These are phyloP conservation scores for Brachylomia viminalis DNA, from an alignment of 2,888 invertebrate species.

Conservation along the genomic window DNA sequence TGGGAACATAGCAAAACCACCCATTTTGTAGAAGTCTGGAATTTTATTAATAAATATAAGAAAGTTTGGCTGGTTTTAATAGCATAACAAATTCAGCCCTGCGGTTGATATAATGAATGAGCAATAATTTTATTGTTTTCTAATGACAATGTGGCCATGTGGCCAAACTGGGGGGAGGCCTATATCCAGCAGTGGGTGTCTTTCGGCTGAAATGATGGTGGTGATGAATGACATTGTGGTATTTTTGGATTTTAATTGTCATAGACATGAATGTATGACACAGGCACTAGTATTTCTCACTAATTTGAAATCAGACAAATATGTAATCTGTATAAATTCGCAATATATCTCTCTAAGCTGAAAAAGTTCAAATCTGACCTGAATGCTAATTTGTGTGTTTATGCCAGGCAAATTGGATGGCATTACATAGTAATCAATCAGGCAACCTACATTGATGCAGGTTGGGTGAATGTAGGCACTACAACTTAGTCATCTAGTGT, in stretches of 20 bases:
- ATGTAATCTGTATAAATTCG: background rate
- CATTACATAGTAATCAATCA: background rate
- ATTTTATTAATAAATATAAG: constrained; percentile 27
- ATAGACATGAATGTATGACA: background rate
- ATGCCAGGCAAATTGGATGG: background rate
- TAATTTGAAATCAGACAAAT: background rate
- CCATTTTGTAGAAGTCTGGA: constrained; percentile 95
- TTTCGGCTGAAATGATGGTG: background rate
- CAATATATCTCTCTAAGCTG: too few species aligned
- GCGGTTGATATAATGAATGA: background rate
- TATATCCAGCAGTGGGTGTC: background rate
- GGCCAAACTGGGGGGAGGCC: too few species aligned
- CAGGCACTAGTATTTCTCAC: background rate
- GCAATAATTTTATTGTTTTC: background rate
- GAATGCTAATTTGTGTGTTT: background rate
- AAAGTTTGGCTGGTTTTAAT: background rate
- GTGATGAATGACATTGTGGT: background rate
- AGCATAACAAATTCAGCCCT: background rate
- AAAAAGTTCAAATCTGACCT: background rate
- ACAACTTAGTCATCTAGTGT: background rate
- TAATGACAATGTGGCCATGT: background rate
- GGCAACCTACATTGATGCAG: too few species aligned
- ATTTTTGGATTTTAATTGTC: background rate
- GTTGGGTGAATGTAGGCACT: background rate
- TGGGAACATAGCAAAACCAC: constrained; percentile 94